phyloP scores from a whole-genome alignment of 2,113 vertebrate genomes.

The Chlamydotis undulata region DNA sequence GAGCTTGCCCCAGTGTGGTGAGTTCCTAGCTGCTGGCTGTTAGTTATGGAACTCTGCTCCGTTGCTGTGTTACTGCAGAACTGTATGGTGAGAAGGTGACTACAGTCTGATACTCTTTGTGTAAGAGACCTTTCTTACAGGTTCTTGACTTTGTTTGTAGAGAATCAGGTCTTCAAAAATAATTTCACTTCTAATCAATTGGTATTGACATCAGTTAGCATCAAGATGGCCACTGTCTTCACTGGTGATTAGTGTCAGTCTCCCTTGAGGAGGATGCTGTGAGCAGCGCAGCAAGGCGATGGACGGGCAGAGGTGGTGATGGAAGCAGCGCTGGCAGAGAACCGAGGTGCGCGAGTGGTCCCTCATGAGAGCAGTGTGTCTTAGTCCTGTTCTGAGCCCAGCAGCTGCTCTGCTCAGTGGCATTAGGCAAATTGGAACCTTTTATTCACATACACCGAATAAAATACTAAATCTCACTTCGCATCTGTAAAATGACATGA shows the following conservation, averaged over 20 bases:
- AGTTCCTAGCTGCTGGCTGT: not conserved
- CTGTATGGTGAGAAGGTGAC: not conserved
- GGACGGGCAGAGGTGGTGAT: not conserved
- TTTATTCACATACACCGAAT: no score
- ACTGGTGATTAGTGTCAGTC: no score
- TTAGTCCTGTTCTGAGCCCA: not conserved
- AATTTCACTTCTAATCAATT: not conserved
- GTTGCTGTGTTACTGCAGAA: not conserved
- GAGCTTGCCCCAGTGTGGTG: not conserved
- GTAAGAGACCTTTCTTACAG: not conserved
- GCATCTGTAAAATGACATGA: not conserved
- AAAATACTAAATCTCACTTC: not conserved
- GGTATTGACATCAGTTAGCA: not conserved
- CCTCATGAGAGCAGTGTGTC: not conserved
- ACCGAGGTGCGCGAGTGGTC: not conserved
- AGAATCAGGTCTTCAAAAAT: not conserved
- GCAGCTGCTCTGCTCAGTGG: not conserved
- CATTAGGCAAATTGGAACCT: no score
- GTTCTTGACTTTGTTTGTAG: not conserved
- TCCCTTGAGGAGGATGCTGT: rapidly evolving
- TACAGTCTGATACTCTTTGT: not conserved
- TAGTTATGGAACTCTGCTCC: not conserved
- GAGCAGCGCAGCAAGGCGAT: not conserved
- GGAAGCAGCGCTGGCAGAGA: not conserved
- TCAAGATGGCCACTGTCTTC: not conserved